Percentiles rank a stretch among this genome's conserved stretches.
These are phyloP conservation scores for Stichodactyla mertensii DNA, from an alignment of 64 coral and sea anemone genomes.

Conservation along the genomic window DNA sequence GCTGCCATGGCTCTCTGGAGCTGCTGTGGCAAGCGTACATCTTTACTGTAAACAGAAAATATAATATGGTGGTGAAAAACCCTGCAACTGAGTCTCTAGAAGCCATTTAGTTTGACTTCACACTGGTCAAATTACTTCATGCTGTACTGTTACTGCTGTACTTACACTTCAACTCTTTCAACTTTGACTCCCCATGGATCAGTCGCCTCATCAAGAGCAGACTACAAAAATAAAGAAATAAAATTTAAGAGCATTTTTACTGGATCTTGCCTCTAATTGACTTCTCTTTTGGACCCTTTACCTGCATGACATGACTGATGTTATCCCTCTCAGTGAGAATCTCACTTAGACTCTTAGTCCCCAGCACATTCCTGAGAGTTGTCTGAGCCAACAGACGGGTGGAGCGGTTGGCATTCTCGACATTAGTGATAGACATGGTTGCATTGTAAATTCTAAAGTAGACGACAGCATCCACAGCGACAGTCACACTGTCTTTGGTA, in stretches of 20 bases:
- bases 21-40: constrained; percentile 75
- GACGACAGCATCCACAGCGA: constrained; percentile 55
- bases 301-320: constrained; percentile 78
- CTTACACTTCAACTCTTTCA: constrained; percentile 95
- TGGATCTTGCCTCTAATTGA: too few relatives aligned
- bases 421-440: constrained; percentile 80
- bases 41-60: constrained; percentile 32
- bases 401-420: constrained; percentile 59
- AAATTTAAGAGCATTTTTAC: neutral
- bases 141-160: neutral
- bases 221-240: constrained; percentile 17
- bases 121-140: too few relatives aligned
- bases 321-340: constrained; percentile 62
- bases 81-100: too few relatives aligned
- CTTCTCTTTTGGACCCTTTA: neutral
- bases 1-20: constrained; percentile 81
- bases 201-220: constrained; percentile 72
- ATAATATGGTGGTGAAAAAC: too few relatives aligned
- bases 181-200: constrained; percentile 94
- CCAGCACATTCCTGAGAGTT: constrained; percentile 61
- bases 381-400: constrained; percentile 71
- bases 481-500: constrained; percentile 62
- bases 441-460: constrained; percentile 60
- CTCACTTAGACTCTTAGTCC: constrained; percentile 66
- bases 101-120: too few relatives aligned